phyloP scores from a whole-genome alignment of 2,888 invertebrate genomes.

The Chrysodeixis includens region DNA sequence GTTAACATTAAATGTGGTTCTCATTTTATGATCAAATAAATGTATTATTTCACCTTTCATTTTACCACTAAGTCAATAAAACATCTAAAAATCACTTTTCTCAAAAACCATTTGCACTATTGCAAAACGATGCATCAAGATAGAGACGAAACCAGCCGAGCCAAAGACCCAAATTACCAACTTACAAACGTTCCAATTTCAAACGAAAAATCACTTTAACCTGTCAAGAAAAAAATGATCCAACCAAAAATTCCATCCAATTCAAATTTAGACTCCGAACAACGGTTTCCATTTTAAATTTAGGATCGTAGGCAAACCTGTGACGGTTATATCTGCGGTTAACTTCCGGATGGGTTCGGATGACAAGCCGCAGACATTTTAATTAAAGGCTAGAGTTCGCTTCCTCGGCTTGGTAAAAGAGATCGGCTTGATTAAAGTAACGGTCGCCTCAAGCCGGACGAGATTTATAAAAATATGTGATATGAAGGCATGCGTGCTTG shows the following conservation, averaged over 20 bases:
- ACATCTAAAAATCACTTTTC: no score
- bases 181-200: conserved; percentile 17
- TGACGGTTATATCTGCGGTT: conserved; percentile 54
- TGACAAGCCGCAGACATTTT: conserved; percentile 68
- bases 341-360: conserved; percentile 49
- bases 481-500: conserved; percentile 5
- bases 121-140: no score
- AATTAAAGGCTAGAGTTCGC: conserved; percentile 58
- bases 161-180: no score
- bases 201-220: not conserved
- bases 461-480: conserved; percentile 33
- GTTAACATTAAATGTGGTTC: no score
- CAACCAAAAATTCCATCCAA: conserved; percentile 15
- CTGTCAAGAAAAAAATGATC: conserved; percentile 10
- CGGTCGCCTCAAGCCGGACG: conserved; percentile 23
- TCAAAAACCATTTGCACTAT: no score
- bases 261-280: conserved; percentile 12
- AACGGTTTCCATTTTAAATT: conserved; percentile 48
- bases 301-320: conserved; percentile 45
- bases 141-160: no score
- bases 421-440: conserved; percentile 51
- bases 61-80: no score
- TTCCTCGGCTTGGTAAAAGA: conserved; percentile 37
- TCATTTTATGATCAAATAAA: no score
- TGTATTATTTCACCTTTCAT: no score